phyloP scores from a whole-genome alignment of 1,140 invertebrate genomes.

The Ceratitis capitata region DNA sequence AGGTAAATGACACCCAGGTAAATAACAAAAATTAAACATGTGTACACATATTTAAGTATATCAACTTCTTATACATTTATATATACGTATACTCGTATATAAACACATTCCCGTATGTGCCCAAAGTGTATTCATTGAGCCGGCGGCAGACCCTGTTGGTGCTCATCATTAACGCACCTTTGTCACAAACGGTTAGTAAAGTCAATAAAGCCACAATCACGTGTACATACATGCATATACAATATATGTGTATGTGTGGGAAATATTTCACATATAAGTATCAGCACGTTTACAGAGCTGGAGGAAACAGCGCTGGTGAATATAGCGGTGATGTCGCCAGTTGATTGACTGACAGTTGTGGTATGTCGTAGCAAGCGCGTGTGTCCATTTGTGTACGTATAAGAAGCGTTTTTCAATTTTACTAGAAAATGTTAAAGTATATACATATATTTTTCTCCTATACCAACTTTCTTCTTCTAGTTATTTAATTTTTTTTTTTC shows the following conservation, averaged over 20 bases:
- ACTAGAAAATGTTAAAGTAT: too few species aligned
- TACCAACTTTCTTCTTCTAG: background rate
- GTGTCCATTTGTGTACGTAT: background rate
- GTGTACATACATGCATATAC: background rate
- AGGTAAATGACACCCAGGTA: background rate
- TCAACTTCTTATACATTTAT: background rate
- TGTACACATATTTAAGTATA: background rate
- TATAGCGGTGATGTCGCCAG: background rate
- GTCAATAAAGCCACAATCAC: background rate
- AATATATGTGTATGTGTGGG: background rate
- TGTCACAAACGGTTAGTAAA: background rate
- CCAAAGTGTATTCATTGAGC: background rate
- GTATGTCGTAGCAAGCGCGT: background rate
- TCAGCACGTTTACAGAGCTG: background rate
- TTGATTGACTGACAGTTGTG: background rate
- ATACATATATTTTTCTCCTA: background rate
- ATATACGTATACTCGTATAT: background rate
- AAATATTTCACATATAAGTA: background rate
- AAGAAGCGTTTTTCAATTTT: too few species aligned
- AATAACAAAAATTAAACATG: background rate
- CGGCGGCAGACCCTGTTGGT: background rate
- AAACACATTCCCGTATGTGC: background rate
- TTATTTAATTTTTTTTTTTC: background rate
- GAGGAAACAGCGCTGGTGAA: background rate
- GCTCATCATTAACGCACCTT: slow-evolving; percentile 25